Conservation (phyloP, 2,113 vertebrate species). For the Xerus inauris region DNA sequence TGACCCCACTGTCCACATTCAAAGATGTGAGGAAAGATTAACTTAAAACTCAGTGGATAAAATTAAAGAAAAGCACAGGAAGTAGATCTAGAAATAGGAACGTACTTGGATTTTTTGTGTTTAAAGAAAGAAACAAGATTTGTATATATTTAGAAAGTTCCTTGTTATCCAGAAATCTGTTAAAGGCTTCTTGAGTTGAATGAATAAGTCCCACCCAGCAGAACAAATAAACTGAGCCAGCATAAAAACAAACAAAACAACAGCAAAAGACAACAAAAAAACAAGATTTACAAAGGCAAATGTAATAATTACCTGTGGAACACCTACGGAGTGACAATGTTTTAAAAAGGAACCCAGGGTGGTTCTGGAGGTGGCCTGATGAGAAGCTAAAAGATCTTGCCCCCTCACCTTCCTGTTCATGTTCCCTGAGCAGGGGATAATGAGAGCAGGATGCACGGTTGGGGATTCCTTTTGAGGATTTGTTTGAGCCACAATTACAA, state of each 20-base stretch:
- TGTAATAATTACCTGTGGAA: background rate
- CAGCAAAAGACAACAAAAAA: background rate
- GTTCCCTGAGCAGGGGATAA: background rate
- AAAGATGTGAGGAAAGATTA: constrained; percentile 1
- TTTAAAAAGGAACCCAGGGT: background rate
- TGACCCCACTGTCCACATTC: background rate
- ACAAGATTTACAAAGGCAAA: constrained; percentile 9
- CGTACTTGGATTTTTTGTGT: background rate
- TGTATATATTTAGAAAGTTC: constrained; percentile 60
- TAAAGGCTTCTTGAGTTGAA: constrained; percentile 60
- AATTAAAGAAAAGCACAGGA: constrained; percentile 55
- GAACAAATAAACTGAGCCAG: constrained; percentile 46
- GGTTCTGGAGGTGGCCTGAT: background rate
- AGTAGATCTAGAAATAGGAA: constrained; percentile 52
- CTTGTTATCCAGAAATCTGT: constrained; percentile 64
- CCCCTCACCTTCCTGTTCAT: background rate
- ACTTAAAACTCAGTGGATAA: constrained; percentile 18
- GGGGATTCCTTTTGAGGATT: background rate
- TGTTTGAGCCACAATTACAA: background rate
- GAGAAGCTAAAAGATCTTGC: background rate
- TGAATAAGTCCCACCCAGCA: constrained; percentile 30
- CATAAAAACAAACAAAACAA: background rate
- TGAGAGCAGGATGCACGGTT: background rate
- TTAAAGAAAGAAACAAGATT: background rate
- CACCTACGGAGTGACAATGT: background rate